A percentile compares a stretch with the other conserved stretches of the same genome.
These are phyloP conservation scores for Drosophila prosaltans DNA, from an alignment of 1,140 invertebrate genomes.

Conservation along the genomic window DNA sequence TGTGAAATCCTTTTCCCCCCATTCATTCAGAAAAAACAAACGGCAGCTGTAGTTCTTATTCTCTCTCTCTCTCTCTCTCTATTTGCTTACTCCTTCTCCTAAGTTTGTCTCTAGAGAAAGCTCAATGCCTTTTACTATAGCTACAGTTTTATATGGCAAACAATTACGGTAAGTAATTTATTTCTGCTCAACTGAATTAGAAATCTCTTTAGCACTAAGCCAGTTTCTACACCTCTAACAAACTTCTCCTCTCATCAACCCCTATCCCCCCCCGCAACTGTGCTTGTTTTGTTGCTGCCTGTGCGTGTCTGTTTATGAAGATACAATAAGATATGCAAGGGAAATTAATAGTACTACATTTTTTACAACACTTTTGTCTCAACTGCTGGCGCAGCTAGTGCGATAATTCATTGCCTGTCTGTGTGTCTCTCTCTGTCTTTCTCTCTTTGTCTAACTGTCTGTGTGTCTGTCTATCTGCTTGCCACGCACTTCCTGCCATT, in stretches of 20 bases:
- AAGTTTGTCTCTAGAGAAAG: constrained; percentile 25
- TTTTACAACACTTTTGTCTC: constrained; percentile 81
- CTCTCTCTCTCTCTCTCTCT: neutral
- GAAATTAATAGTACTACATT: constrained; percentile 80
- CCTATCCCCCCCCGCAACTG: no score
- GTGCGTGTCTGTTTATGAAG: constrained; percentile 73
- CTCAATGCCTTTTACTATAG: constrained; percentile 64
- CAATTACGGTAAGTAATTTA: constrained; percentile 82
- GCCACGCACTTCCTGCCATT: constrained; percentile 70
- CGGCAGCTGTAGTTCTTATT: neutral
- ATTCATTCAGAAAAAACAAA: no score
- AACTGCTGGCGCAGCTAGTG: constrained; percentile 70
- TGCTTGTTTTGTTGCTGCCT: constrained; percentile 17
- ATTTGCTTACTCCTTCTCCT: neutral
- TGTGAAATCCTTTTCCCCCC: constrained; percentile 37
- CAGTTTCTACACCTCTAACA: constrained; percentile 41
- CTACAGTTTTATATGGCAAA: constrained; percentile 79
- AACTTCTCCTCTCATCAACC: neutral
- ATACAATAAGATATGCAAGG: constrained; percentile 80
- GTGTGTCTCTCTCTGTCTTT: constrained; percentile 42
- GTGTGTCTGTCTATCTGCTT: constrained; percentile 26
- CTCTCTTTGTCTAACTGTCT: neutral
- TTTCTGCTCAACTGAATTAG: constrained; percentile 81
- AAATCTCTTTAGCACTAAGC: constrained; percentile 79
- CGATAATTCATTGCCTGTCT: constrained; percentile 76